A percentile compares a stretch with the other conserved stretches of the same genome.
Evolutionary conservation across 2,113 vertebrate species (phyloP).

Genomic region (Acanthisitta chloris): DNA sequence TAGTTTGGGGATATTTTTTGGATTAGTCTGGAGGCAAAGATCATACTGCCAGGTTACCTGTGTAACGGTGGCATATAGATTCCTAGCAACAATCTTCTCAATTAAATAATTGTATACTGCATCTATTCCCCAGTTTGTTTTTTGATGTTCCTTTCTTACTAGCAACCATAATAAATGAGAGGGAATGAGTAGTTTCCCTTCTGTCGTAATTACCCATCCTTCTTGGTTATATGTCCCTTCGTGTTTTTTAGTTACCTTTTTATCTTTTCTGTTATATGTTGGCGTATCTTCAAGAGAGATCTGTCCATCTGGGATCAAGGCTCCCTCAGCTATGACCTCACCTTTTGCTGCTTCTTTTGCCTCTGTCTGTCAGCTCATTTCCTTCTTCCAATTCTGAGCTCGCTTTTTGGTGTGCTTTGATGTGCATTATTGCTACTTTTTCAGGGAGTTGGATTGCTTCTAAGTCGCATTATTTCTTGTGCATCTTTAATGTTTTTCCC

Average conservation of each 20-base stretch:
- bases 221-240: neutral
- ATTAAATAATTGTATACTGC: neutral
- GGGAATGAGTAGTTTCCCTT: rapidly evolving
- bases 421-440: neutral
- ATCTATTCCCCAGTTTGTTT: neutral
- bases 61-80: rapidly evolving
- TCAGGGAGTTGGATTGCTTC: neutral
- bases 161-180: neutral
- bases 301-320: neutral
- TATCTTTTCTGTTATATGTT: neutral
- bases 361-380: neutral
- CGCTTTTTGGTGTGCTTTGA: neutral
- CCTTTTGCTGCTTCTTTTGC: neutral
- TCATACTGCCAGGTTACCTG: neutral
- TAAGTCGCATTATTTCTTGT: neutral
- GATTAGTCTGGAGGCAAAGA: neutral
- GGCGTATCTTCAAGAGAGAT: neutral
- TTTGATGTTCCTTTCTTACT: neutral
- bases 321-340: neutral
- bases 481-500: neutral
- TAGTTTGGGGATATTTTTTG: neutral
- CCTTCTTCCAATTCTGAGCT: neutral
- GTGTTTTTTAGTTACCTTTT: rapidly evolving
- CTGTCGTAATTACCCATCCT: neutral
- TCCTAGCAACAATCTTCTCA: neutral